Percentiles rank a stretch among this genome's conserved stretches.
These are phyloP conservation scores for Tokudaia muenninki DNA, from an alignment of 2,797 vertebrate species.

Conservation along the genomic window DNA sequence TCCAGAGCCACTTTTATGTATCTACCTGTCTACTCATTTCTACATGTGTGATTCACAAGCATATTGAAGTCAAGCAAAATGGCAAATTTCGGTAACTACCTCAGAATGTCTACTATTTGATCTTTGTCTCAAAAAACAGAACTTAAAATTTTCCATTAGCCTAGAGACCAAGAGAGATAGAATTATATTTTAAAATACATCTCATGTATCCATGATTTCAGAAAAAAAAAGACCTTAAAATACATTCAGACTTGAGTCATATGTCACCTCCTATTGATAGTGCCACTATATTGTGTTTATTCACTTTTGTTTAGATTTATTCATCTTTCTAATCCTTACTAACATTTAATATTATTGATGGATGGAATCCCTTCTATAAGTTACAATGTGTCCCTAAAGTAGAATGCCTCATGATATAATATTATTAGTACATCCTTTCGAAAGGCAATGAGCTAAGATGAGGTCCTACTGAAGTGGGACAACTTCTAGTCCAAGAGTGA, in stretches of 20 bases:
- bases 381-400: background rate
- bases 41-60: background rate
- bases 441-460: background rate
- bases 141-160: background rate
- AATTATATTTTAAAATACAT: background rate
- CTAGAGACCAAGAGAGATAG: background rate
- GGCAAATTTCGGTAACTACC: background rate
- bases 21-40: background rate
- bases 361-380: background rate
- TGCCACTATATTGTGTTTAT: background rate
- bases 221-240: conserved; percentile 13
- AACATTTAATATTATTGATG: background rate
- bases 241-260: background rate
- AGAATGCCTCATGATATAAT: background rate
- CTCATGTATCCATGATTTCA: background rate
- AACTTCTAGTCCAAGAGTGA: background rate
- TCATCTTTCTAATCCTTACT: conserved; percentile 9
- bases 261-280: background rate
- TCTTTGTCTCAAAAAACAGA: background rate
- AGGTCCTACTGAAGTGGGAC: background rate
- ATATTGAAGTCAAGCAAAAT: conserved; percentile 47
- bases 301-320: background rate
- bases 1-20: background rate
- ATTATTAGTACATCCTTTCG: conserved; percentile 32
- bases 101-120: background rate